A percentile compares a stretch with the other conserved stretches of the same genome.
Conservation (phyloP, 2,797 vertebrate species). For the Monodelphis domestica region DNA sequence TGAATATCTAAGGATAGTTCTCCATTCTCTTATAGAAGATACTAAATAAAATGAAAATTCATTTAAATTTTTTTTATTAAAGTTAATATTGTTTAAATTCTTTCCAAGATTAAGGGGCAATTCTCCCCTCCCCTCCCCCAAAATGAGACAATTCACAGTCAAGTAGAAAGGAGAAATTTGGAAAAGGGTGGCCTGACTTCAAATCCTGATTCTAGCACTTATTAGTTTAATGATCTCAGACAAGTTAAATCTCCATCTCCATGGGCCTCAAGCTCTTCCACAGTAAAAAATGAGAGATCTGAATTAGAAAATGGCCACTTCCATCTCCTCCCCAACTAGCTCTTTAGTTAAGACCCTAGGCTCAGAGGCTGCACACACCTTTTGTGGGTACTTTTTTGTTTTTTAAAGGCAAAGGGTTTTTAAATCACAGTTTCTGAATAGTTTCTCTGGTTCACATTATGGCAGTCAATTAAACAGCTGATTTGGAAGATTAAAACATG, state of each 20-base stretch:
- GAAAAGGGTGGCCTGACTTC: background rate
- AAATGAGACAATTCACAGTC: too few species aligned
- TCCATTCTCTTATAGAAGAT: background rate
- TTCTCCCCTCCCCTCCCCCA: too few species aligned
- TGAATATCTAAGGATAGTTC: background rate
- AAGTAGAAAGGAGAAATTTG: too few species aligned
- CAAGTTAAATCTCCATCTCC: background rate
- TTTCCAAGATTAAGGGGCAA: background rate
- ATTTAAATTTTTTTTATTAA: too few species aligned
- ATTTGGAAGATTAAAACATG: background rate
- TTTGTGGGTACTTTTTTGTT: background rate
- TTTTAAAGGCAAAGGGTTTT: background rate
- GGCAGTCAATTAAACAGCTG: background rate
- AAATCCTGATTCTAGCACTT: background rate
- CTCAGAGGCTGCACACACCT: background rate
- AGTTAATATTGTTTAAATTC: background rate
- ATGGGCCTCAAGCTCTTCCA: background rate
- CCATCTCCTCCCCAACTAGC: background rate
- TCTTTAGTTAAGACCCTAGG: background rate
- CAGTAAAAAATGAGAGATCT: background rate
- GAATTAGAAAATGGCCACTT: background rate
- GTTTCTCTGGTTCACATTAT: background rate
- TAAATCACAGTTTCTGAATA: background rate
- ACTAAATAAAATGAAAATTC: background rate
- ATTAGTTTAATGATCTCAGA: background rate